Conservation (phyloP, 92 coral and sea anemone species). For the Ricordea florida region DNA sequence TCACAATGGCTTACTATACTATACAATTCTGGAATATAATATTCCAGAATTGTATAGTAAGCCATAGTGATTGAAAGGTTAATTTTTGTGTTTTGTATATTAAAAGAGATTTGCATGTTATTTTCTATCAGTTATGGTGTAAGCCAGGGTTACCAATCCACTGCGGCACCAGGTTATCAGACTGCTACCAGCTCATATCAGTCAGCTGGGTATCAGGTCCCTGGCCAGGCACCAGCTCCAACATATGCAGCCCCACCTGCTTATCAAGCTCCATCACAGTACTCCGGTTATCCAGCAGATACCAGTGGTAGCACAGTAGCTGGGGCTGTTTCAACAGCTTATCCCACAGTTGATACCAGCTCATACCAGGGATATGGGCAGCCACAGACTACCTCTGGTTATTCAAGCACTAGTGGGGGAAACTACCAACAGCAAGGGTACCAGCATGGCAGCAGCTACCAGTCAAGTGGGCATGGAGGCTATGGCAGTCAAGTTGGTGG, state of each 20-base stretch:
- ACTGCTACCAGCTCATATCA: conserved; percentile 28
- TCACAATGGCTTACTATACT: no score
- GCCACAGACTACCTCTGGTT: conserved; percentile 15
- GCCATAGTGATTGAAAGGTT: no score
- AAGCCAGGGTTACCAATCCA: conserved; percentile 22
- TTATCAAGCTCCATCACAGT: conserved; percentile 13
- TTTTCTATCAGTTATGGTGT: conserved; percentile 14
- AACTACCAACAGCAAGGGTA: conserved; percentile 22
- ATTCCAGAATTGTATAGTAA: no score
- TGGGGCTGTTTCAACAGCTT: no score
- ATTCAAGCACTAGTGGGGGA: conserved; percentile 1
- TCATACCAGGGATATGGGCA: conserved; percentile 30
- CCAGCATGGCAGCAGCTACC: conserved; percentile 21
- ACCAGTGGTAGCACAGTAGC: no score
- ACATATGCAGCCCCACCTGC: conserved; percentile 21
- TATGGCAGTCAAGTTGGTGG: conserved; percentile 1
- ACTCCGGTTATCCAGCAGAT: conserved; percentile 19
- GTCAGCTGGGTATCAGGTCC: conserved; percentile 33
- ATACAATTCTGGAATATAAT: no score
- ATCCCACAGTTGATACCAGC: background rate
- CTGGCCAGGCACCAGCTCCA: conserved; percentile 7
- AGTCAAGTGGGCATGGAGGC: background rate
- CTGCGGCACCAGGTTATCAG: background rate
- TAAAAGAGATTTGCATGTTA: no score
- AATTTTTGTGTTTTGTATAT: no score